Conservation (phyloP, 2,113 vertebrate species). For the Ardeotis arabs region DNA sequence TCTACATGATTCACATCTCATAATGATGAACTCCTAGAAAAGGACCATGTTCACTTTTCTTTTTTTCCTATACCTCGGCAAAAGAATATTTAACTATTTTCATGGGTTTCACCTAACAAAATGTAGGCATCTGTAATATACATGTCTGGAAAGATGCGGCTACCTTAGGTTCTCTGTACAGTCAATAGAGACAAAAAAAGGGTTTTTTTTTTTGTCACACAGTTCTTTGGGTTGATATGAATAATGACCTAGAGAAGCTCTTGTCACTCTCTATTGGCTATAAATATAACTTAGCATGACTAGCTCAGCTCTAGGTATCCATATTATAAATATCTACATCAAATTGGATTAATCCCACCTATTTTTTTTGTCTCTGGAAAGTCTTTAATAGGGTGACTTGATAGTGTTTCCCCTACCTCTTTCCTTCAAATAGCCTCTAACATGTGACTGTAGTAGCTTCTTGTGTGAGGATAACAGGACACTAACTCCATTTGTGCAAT, state of each 20-base stretch:
- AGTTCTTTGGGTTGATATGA: background rate
- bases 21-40: background rate
- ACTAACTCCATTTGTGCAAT: background rate
- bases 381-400: background rate
- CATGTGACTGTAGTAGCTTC: background rate
- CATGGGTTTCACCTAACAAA: background rate
- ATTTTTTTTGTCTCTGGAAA: background rate
- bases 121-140: background rate
- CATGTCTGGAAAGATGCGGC: background rate
- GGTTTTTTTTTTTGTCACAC: background rate
- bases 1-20: background rate
- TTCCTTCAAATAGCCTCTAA: background rate
- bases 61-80: background rate
- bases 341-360: background rate
- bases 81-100: background rate
- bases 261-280: background rate
- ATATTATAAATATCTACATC: background rate
- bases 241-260: background rate
- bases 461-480: background rate
- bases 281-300: background rate
- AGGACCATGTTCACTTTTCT: background rate
- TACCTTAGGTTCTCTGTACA: background rate
- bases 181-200: background rate
- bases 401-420: background rate
- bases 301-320: background rate